A percentile compares a stretch with the other conserved stretches of the same genome.
These are phyloP conservation scores for Idris sp. DNA, from an alignment of 1,140 invertebrate species.

Conservation along the genomic window DNA sequence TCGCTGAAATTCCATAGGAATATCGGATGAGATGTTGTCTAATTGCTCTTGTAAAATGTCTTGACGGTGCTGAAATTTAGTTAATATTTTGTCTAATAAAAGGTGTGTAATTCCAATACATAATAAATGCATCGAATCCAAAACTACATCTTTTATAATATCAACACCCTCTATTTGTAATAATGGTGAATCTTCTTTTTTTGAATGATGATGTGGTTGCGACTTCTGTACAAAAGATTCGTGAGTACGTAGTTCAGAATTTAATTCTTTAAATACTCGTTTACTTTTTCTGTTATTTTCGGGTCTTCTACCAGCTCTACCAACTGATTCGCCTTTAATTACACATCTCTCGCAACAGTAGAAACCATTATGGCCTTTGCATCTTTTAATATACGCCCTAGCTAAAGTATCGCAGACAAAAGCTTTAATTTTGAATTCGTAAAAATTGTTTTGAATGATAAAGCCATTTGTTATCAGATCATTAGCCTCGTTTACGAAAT, in stretches of 20 bases:
- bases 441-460: background rate
- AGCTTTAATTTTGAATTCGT: background rate
- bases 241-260: slow-evolving; percentile 12
- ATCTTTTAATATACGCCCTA: slow-evolving; percentile 3
- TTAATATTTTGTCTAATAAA: slow-evolving; percentile 15
- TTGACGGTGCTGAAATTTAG: slow-evolving; percentile 4
- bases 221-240: slow-evolving; percentile 22
- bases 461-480: slow-evolving; percentile 1
- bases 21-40: slow-evolving; percentile 1
- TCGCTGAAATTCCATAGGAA: slow-evolving; percentile 46
- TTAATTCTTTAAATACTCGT: slow-evolving; percentile 23
- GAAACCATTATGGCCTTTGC: slow-evolving; percentile 22
- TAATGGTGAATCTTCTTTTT: slow-evolving; percentile 25
- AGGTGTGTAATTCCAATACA: slow-evolving; percentile 21
- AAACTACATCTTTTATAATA: slow-evolving; percentile 26
- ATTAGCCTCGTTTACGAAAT: background rate
- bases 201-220: slow-evolving; percentile 28
- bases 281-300: slow-evolving; percentile 2
- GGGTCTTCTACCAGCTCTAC: background rate
- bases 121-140: slow-evolving; percentile 45
- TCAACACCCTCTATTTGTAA: slow-evolving; percentile 27
- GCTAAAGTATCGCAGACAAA: background rate
- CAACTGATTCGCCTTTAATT: slow-evolving; percentile 24
- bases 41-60: slow-evolving; percentile 7
- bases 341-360: slow-evolving; percentile 28